phyloP scores from a whole-genome alignment of 1,140 invertebrate genomes.

The Radopholus similis region DNA sequence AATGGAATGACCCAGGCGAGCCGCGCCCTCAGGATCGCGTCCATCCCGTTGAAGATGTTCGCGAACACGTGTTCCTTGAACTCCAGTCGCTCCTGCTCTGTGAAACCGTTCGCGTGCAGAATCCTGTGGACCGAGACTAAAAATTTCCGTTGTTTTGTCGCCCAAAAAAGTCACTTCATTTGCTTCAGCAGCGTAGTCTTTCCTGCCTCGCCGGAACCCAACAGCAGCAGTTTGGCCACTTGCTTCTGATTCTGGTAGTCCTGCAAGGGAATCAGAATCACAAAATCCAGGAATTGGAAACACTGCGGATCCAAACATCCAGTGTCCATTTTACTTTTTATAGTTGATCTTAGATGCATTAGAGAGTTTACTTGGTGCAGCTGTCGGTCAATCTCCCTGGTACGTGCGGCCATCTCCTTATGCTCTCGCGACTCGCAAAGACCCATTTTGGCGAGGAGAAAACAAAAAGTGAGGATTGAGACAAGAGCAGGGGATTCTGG shows the following conservation, averaged over 20 bases:
- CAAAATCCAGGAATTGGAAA: neutral
- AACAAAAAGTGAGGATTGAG: no score
- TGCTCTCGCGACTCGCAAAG: neutral
- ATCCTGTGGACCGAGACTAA: neutral
- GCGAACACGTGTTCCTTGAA: constrained; percentile 78
- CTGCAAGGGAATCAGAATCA: no score
- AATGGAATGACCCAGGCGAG: constrained; percentile 16
- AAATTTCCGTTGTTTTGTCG: neutral
- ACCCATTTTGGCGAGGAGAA: no score
- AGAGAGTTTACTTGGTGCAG: neutral
- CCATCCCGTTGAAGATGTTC: constrained; percentile 63
- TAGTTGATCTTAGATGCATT: neutral
- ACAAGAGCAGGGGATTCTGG: no score
- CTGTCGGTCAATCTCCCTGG: neutral
- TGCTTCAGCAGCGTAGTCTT: constrained; percentile 48
- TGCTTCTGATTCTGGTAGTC: no score
- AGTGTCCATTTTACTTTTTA: neutral
- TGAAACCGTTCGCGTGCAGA: constrained; percentile 9
- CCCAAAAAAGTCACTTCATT: constrained; percentile 31
- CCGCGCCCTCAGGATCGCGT: constrained; percentile 6
- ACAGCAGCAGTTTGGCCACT: neutral
- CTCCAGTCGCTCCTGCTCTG: neutral
- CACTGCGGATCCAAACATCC: no score
- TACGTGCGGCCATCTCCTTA: neutral
- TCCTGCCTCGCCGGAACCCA: constrained; percentile 35